Base-by-base conservation (phyloP, 2,888 invertebrate genomes). In the Caradrina kadenii region DNA sequence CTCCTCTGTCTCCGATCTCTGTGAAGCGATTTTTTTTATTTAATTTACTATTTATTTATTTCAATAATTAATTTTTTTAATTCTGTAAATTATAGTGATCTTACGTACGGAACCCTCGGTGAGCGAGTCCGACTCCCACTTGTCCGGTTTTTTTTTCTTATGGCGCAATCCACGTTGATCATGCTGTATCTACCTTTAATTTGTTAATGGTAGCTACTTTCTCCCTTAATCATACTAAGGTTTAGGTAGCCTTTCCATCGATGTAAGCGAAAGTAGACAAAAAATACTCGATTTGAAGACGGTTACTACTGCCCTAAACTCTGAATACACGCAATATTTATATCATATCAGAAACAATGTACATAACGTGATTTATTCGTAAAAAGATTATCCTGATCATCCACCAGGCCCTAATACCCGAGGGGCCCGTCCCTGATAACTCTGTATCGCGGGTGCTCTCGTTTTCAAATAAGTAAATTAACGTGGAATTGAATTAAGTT, bases 381-480 rank as follows among this genome's bases (percentile, higher is more conserved):
- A 88, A 90, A 91, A 93, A 93, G 92, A 91, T 92, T 90, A 94
- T 92, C 91, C 91, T 81, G 86, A 89, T 92, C 81, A 92, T 89
- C 88, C 90, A 85, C 83, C 80, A 84, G 80, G 78, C 85, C 85
- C 87, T 88, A 90, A 90, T 88, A 84, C 90, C 86, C 87, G 82
- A 81, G 85, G 89, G 91, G 91, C 83, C 83, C 78, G 77, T 81
- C 87, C 87, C 86, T 88, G 90, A 90, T 92, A 91, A 87, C 89
- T 82, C 88, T 87, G 88, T 89, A 88, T 86, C 88, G 88, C 86
- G 86, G 85, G 86, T 88, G 88, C 88, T 90, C 92, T 92, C 92
- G 88, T 91, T 93, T 93, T 92, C 92, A 91, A 93, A 93, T 94
- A 93, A 94, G 92, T 93, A 92, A 94, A 93, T 94, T 94, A 94